Evolutionary conservation across 1,140 invertebrate genomes (phyloP), one percentile per base, ranked within the genome.

Genomic region (Doryteuthis pealeii): DNA sequence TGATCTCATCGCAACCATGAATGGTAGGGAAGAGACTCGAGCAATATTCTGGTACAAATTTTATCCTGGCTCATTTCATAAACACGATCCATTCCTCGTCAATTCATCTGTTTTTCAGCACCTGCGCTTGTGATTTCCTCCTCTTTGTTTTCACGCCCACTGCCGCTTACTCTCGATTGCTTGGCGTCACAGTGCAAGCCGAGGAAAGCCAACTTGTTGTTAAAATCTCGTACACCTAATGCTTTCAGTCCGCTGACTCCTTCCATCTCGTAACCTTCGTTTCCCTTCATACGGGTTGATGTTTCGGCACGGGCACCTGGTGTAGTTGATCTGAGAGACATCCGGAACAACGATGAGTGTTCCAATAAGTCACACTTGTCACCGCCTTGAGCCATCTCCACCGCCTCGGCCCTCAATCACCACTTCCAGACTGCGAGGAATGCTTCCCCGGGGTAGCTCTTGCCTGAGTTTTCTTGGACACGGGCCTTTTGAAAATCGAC

Each of bases 401-500:
- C 98, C 81, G 93, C 92, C 89, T 99, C 98, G 10, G 95, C 96
- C 83, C 98, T 90, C n/a, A 99, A n/a, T 88, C 80, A 99, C 94
- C 33, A 99, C 91, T 89, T 99, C 98, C 35, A 99, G 91, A 78
- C 96, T 93, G 65, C 98, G 90, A 0, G 98, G 98, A 82, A 99
- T 99, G 83, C 95, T 95, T 32, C 98, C 98, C 78, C 97, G 88
- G 1, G 98, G 98, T 31, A 99, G 88, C 88, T 99, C 98, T n/a
- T 18, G 95, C 92, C 88, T 99, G 98, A 1, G 96, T 97, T 90
- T 99, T n/a, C 98, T 89, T 99, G 98, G 79, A 99, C 96, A 31
- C 97, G 91, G 8, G 99, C 92, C 91, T 99, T 99, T 90, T 99
- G 98, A 87, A 99, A 99, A 89, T 99, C 98, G 2, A 99, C 93